Evolutionary conservation across 2,113 vertebrate genomes (phyloP).

Genomic region (Seriola quinqueradiata): DNA sequence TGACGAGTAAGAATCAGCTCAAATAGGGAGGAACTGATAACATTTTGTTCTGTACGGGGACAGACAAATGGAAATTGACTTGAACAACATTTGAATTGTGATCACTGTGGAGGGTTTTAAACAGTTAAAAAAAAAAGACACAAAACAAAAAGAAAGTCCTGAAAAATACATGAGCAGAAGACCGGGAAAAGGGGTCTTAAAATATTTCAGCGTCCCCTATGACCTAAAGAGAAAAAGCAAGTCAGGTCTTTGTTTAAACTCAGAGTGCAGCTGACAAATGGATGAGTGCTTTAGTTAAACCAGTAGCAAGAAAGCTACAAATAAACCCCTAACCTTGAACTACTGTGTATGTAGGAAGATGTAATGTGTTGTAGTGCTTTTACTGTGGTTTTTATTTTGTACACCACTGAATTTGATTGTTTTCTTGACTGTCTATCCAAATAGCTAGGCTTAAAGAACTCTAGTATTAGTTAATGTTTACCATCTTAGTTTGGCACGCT

Average conservation of each 20-base stretch:
- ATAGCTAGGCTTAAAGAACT: no score
- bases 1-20: not conserved
- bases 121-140: not conserved
- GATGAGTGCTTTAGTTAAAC: not conserved
- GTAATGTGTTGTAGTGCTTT: no score
- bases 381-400: no score
- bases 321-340: not conserved
- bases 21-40: not conserved
- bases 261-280: no score
- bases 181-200: not conserved
- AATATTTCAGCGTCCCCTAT: not conserved
- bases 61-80: not conserved
- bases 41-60: no score
- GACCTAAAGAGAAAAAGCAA: not conserved
- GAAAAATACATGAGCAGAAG: not conserved
- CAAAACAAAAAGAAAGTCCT: not conserved
- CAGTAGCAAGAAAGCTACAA: not conserved
- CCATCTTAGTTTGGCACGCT: no score
- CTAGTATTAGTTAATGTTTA: no score
- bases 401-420: no score
- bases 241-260: not conserved
- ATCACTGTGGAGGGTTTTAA: not conserved
- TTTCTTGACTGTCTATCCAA: no score
- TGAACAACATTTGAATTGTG: no score
- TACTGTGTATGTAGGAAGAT: not conserved